Evolutionary conservation across 2,888 invertebrate genomes (phyloP).

Genomic region (Nomada goodeniana): DNA sequence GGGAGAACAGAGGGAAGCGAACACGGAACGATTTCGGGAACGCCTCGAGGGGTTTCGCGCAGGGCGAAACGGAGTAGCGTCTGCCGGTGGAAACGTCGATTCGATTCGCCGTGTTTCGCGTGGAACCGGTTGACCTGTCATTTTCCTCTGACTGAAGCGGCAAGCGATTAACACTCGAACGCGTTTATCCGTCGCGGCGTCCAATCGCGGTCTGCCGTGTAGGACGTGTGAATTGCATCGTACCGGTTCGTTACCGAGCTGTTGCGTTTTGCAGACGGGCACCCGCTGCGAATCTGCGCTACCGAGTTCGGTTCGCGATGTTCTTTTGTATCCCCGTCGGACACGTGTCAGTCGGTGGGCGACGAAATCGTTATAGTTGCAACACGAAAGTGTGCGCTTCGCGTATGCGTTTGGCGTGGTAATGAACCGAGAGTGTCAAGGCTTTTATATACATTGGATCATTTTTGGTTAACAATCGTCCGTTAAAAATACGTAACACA

Average conservation of each 20-base stretch:
- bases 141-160: constrained; percentile 32
- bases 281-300: neutral
- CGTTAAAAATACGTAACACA: too few species aligned
- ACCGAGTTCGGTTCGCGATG: neutral
- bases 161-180: constrained; percentile 46
- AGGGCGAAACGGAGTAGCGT: neutral
- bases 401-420: too few species aligned
- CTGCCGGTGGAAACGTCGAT: constrained; percentile 18
- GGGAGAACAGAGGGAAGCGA: neutral
- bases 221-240: constrained; percentile 17
- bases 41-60: neutral
- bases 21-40: neutral
- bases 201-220: constrained; percentile 2
- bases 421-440: too few species aligned
- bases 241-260: constrained; percentile 6
- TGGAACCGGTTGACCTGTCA: constrained; percentile 41
- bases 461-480: too few species aligned
- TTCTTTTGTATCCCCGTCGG: neutral
- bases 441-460: too few species aligned
- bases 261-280: constrained; percentile 10
- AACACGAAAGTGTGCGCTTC: too few species aligned
- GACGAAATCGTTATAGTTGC: too few species aligned
- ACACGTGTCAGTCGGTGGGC: neutral
- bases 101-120: constrained; percentile 42
- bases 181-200: constrained; percentile 20